phyloP scores from a whole-genome alignment of 2,797 vertebrate genomes.

The Cheirogaleus major region DNA sequence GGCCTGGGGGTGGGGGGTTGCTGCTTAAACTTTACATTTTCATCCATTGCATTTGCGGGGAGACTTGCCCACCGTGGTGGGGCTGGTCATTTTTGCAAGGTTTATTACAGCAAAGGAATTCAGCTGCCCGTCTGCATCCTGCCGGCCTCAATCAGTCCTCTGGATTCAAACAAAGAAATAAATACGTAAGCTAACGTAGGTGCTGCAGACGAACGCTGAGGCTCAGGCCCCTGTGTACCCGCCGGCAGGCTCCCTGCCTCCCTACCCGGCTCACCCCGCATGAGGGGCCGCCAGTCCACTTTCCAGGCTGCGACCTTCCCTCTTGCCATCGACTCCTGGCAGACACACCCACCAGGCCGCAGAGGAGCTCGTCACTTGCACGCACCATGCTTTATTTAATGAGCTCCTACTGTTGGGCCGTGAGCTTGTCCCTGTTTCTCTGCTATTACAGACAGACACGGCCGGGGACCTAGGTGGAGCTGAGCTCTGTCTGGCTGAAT shows the following conservation, averaged over 20 bases:
- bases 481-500: not conserved
- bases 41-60: not conserved
- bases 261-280: not conserved
- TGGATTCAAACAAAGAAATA: no score
- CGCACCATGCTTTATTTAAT: fast-evolving
- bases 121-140: not conserved
- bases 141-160: not conserved
- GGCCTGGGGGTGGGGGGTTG: no score
- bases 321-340: not conserved
- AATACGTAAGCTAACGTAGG: not conserved
- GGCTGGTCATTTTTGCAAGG: no score
- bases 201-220: not conserved
- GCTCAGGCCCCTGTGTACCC: not conserved
- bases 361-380: fast-evolving
- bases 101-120: not conserved
- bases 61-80: not conserved
- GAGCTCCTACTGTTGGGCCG: not conserved
- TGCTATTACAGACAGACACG: not conserved
- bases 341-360: not conserved
- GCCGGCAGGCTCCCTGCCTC: not conserved
- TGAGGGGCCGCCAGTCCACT: not conserved
- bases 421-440: no score
- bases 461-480: not conserved
- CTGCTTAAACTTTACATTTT: not conserved
- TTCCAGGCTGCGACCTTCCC: fast-evolving